Conservation (phyloP, 1,140 invertebrate genomes). For the Drosophila paulistorum region DNA sequence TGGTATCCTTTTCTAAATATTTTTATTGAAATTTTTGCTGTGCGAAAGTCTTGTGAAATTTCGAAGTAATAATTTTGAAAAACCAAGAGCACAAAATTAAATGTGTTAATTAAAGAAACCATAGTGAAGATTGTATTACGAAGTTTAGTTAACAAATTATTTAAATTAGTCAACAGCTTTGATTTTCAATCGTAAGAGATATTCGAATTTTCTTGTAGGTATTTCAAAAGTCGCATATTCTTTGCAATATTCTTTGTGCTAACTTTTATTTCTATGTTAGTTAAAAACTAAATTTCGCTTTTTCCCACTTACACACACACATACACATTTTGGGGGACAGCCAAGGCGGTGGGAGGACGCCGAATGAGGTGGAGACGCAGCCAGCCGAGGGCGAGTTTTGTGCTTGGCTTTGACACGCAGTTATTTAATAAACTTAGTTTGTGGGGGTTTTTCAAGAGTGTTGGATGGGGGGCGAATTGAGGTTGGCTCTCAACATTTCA, state of each 20-base stretch:
- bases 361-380: neutral
- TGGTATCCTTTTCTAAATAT: too few relatives aligned
- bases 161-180: too few relatives aligned
- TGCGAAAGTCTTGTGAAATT: too few relatives aligned
- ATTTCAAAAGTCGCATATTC: neutral
- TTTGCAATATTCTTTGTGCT: neutral
- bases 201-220: neutral
- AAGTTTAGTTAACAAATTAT: too few relatives aligned
- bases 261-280: conserved; percentile 27
- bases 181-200: too few relatives aligned
- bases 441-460: conserved; percentile 20
- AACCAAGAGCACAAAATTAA: too few relatives aligned
- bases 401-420: conserved; percentile 67
- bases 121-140: too few relatives aligned
- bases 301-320: conserved; percentile 36
- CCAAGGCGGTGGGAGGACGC: conserved; percentile 26
- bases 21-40: too few relatives aligned
- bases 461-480: neutral
- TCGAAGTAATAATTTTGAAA: too few relatives aligned
- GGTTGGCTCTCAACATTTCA: conserved; percentile 21
- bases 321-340: conserved; percentile 38
- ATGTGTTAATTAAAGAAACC: too few relatives aligned
- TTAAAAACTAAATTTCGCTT: conserved; percentile 66
- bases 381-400: conserved; percentile 3
- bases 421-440: conserved; percentile 75